Conservation (phyloP, 2,888 invertebrate genomes). For the Andrena dorsata region DNA sequence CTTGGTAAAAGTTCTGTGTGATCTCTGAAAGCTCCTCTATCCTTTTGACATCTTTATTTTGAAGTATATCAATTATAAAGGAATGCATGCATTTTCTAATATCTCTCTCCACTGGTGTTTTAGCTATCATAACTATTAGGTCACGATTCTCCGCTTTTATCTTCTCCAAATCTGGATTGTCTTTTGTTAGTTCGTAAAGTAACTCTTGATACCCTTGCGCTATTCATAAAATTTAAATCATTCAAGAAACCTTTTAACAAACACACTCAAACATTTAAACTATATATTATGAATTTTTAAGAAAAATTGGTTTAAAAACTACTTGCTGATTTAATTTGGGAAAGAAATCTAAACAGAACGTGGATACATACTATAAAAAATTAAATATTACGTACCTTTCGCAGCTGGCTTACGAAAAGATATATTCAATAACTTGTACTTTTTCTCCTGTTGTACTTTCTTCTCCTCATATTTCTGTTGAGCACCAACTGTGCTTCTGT, state of each 20-base stretch:
- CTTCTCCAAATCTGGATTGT: conserved; percentile 86
- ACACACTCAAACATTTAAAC: too few species aligned
- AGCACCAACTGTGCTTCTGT: conserved; percentile 33
- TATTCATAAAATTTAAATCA: conserved; percentile 57
- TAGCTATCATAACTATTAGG: conserved; percentile 76
- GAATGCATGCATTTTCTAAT: conserved; percentile 89
- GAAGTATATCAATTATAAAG: conserved; percentile 89
- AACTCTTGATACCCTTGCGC: conserved; percentile 84
- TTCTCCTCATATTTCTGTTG: conserved; percentile 88
- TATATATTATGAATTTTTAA: neutral
- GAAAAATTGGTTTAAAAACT: neutral
- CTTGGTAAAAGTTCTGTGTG: conserved; percentile 96
- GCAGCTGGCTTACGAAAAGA: conserved; percentile 91
- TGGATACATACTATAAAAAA: neutral
- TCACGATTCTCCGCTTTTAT: conserved; percentile 84
- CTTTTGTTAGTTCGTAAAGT: conserved; percentile 83
- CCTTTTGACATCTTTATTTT: conserved; percentile 87
- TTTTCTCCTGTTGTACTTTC: conserved; percentile 91
- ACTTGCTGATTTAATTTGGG: neutral
- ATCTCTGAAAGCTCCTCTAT: conserved; percentile 95
- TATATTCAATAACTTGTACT: conserved; percentile 91
- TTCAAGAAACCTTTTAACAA: neutral
- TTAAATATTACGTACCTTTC: conserved; percentile 86
- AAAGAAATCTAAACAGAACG: neutral
- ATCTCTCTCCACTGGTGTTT: conserved; percentile 86